A percentile compares a stretch with the other conserved stretches of the same genome.
Evolutionary conservation across 2,888 invertebrate genomes (phyloP).

Genomic region (Esperia sulphurella): DNA sequence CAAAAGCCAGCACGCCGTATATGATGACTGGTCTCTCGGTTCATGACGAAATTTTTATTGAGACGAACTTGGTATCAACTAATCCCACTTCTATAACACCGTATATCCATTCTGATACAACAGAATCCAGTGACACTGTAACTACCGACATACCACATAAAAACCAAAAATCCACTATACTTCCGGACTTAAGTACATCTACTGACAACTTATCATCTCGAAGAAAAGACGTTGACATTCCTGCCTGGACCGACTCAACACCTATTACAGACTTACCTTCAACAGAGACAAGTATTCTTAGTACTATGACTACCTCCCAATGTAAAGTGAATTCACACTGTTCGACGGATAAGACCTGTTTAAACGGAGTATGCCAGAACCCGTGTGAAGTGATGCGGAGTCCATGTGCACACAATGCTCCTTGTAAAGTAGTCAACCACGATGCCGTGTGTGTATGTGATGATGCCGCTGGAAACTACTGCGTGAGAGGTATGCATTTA

Average conservation of each 20-base stretch:
- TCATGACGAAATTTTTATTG: too few species aligned
- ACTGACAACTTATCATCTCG: conserved; percentile 64
- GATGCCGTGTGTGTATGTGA: conserved; percentile 82
- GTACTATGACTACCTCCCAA: conserved; percentile 39
- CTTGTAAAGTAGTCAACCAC: conserved; percentile 82
- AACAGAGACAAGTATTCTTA: conserved; percentile 39
- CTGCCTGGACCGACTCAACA: conserved; percentile 67
- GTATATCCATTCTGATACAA: not conserved
- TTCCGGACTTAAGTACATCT: conserved; percentile 46
- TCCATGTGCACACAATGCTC: conserved; percentile 80
- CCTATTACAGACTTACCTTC: conserved; percentile 56
- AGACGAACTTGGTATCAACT: too few species aligned
- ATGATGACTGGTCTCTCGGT: too few species aligned
- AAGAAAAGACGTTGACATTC: conserved; percentile 65
- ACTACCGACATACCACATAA: conserved; percentile 2
- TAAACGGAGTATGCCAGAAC: conserved; percentile 81
- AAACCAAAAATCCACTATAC: conserved; percentile 18
- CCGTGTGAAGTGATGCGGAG: conserved; percentile 74
- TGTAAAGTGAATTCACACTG: conserved; percentile 83
- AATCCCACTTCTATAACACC: not conserved
- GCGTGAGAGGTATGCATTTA: conserved; percentile 81
- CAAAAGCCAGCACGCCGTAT: too few species aligned
- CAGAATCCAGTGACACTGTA: conserved; percentile 1
- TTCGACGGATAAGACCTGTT: conserved; percentile 80
- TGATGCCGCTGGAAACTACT: conserved; percentile 79